A percentile compares a stretch with the other conserved stretches of the same genome.
Conservation (phyloP, 2,797 vertebrate genomes). For the Serranus cabrilla region DNA sequence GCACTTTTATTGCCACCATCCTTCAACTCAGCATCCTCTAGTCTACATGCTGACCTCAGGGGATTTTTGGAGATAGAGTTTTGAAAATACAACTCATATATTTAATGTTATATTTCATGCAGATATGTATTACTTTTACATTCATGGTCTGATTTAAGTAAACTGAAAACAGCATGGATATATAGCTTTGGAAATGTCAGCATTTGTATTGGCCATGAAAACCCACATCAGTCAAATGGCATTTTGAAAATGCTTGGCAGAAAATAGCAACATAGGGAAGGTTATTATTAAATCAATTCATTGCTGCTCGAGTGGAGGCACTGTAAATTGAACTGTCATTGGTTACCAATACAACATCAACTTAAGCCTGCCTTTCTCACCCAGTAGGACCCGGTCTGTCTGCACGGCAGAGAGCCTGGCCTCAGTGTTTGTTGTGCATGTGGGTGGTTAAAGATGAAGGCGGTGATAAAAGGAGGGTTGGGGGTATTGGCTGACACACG, state of each 20-base stretch:
- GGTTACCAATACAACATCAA: slow-evolving; percentile 57
- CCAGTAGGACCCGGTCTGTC: slow-evolving; percentile 33
- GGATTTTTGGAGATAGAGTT: not conserved
- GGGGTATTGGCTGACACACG: slow-evolving; percentile 34
- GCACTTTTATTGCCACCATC: not conserved
- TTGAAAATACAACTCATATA: not conserved
- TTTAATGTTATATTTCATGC: slow-evolving; percentile 3
- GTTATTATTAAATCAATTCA: slow-evolving; percentile 47
- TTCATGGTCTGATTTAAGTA: slow-evolving; percentile 12
- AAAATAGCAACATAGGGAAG: slow-evolving; percentile 37
- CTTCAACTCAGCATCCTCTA: not conserved
- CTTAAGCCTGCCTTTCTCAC: slow-evolving; percentile 37
- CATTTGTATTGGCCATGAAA: slow-evolving; percentile 26
- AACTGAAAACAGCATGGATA: slow-evolving; percentile 2
- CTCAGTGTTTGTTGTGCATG: slow-evolving; percentile 10
- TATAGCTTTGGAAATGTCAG: slow-evolving; percentile 21
- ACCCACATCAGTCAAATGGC: slow-evolving; percentile 28
- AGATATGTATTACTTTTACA: slow-evolving; percentile 12
- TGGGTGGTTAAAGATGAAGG: slow-evolving; percentile 21
- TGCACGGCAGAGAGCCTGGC: slow-evolving; percentile 32
- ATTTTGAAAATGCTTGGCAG: slow-evolving; percentile 33
- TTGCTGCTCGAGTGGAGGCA: slow-evolving; percentile 20
- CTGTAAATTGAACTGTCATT: slow-evolving; percentile 57
- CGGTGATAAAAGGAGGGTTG: not conserved
- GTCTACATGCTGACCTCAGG: not conserved